phyloP scores from a whole-genome alignment of 2,888 invertebrate genomes.

The Napeogenes sylphis region DNA sequence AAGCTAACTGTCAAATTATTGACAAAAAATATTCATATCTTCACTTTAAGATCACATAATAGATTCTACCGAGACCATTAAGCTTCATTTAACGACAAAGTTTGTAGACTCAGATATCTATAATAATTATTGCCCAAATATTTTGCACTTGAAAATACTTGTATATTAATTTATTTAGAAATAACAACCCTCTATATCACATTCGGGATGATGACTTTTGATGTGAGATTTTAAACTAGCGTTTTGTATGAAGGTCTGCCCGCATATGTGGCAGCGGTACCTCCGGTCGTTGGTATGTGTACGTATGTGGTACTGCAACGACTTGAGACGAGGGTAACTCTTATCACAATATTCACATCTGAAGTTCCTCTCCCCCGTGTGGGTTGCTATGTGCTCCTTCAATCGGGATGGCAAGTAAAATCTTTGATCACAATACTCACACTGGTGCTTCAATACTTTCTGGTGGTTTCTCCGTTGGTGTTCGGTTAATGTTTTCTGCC shows the following conservation, averaged over 20 bases:
- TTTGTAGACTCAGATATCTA: no score
- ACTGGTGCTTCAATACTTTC: slow-evolving; percentile 71
- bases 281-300: slow-evolving; percentile 78
- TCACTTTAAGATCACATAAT: no score
- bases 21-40: no score
- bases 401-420: slow-evolving; percentile 69
- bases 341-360: slow-evolving; percentile 79
- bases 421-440: slow-evolving; percentile 74
- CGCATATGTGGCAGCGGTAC: slow-evolving; percentile 76
- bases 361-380: slow-evolving; percentile 76
- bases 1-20: no score
- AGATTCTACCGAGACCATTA: no score
- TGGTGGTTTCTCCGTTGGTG: slow-evolving; percentile 68
- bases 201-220: slow-evolving; percentile 75
- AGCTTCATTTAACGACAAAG: no score
- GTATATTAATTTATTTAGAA: slow-evolving; percentile 38
- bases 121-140: background rate
- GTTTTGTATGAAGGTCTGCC: slow-evolving; percentile 77
- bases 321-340: slow-evolving; percentile 77
- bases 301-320: slow-evolving; percentile 77
- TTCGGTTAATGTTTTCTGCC: slow-evolving; percentile 64
- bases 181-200: slow-evolving; percentile 63
- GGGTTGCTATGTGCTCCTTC: slow-evolving; percentile 73
- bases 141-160: slow-evolving; percentile 2
- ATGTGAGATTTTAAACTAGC: slow-evolving; percentile 79